Conservation (phyloP, 2,888 invertebrate species). For the Ophioninae sp. region DNA sequence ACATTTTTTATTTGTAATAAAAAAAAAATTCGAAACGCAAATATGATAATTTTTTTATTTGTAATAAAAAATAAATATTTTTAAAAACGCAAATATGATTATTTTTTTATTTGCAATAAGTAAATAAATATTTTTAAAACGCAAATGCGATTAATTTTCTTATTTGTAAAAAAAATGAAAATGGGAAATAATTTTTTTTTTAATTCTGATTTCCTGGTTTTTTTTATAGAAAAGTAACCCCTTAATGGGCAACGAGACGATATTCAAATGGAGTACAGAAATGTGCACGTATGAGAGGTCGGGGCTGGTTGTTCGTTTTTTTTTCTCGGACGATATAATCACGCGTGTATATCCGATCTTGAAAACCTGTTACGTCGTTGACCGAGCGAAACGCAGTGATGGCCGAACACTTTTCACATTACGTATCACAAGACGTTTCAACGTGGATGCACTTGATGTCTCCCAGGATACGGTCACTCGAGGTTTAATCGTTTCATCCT, state of each 20-base stretch:
- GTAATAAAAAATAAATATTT: no score
- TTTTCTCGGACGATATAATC: conserved; percentile 35
- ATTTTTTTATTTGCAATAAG: no score
- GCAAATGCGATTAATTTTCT: no score
- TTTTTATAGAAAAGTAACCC: no score
- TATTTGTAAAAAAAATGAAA: no score
- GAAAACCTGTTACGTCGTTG: conserved; percentile 61
- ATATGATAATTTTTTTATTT: conserved; percentile 46
- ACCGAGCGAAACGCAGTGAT: conserved; percentile 50
- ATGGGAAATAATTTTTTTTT: conserved; percentile 11
- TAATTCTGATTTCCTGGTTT: conserved; percentile 25
- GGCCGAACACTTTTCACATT: conserved; percentile 22
- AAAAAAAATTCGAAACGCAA: conserved; percentile 47
- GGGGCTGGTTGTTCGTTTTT: conserved; percentile 16
- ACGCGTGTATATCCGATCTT: conserved; percentile 49
- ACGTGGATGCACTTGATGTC: conserved; percentile 11
- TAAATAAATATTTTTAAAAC: no score
- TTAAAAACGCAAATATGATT: no score
- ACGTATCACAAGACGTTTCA: conserved; percentile 15
- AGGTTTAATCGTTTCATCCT: conserved; percentile 7
- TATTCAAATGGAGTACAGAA: conserved; percentile 32
- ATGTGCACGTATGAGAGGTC: conserved; percentile 1
- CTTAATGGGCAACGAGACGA: conserved; percentile 25
- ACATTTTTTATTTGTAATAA: no score
- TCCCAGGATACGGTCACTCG: neutral